Conservation (phyloP, 2,888 invertebrate genomes). For the Stenoptilia bipunctidactyla region DNA sequence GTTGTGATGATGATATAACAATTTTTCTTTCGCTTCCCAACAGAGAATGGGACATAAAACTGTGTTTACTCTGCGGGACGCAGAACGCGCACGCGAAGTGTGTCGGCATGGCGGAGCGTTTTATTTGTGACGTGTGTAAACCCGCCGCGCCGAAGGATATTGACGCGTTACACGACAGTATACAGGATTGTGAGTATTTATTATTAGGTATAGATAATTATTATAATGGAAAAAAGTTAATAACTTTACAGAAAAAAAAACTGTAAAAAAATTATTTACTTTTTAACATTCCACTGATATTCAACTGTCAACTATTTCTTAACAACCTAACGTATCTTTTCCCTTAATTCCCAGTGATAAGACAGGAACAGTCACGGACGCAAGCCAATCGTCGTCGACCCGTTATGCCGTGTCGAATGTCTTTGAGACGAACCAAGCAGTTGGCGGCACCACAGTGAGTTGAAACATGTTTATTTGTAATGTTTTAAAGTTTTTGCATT, state of each 20-base stretch:
- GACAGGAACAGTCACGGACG: slow-evolving; percentile 20
- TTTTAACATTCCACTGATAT: no score
- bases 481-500: no score
- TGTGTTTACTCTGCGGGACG: slow-evolving; percentile 49
- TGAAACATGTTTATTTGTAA: no score
- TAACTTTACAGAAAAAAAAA: no score
- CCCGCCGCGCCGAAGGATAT: slow-evolving; percentile 15
- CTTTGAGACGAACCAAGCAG: slow-evolving; percentile 40
- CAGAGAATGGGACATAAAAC: slow-evolving; percentile 41
- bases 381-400: slow-evolving; percentile 20
- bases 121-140: background rate
- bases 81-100: slow-evolving; percentile 32
- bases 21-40: no score
- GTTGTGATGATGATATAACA: no score
- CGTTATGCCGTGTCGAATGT: slow-evolving; percentile 50
- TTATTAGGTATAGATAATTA: no score
- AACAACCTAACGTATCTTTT: no score
- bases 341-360: no score
- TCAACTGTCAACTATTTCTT: no score
- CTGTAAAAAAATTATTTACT: no score
- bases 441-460: slow-evolving; percentile 2
- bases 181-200: slow-evolving; percentile 27
- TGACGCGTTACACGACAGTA: slow-evolving; percentile 20
- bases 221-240: no score
- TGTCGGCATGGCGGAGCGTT: background rate